phyloP scores from a whole-genome alignment of 2,113 vertebrate species.

The Gasterosteus nipponicus region DNA sequence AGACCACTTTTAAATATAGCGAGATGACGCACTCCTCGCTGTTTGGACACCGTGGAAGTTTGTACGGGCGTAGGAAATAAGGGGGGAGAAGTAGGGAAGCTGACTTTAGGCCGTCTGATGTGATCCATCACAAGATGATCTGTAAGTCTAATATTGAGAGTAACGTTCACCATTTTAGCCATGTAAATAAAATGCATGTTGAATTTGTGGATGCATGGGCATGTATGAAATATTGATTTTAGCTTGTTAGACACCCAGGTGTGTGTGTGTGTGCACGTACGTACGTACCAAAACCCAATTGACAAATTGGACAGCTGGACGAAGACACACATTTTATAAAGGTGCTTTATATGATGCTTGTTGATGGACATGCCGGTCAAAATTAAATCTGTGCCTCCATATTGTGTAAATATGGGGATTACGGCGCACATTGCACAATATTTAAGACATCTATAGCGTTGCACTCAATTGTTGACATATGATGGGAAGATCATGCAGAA shows the following conservation, averaged over 20 bases:
- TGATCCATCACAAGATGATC: neutral
- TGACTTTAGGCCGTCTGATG: too few species aligned
- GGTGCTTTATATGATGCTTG: neutral
- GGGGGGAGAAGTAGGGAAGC: neutral
- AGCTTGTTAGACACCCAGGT: neutral
- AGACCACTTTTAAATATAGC: neutral
- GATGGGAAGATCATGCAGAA: too few species aligned
- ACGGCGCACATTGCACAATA: neutral
- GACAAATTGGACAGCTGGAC: neutral
- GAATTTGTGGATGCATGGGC: neutral
- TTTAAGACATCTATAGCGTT: too few species aligned
- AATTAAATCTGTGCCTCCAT: neutral
- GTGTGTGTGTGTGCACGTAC: neutral
- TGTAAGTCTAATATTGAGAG: neutral
- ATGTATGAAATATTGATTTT: constrained; percentile 46
- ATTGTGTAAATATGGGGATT: neutral
- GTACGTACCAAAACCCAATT: neutral
- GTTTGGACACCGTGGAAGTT: neutral
- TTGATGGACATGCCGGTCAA: neutral
- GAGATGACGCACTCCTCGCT: too few species aligned
- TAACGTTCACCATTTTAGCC: neutral
- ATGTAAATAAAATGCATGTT: neutral
- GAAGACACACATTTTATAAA: neutral
- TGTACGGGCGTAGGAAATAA: too few species aligned
- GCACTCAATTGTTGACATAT: neutral